Conservation (phyloP, 2,797 vertebrate species). For the Anomalospiza imberbis region DNA sequence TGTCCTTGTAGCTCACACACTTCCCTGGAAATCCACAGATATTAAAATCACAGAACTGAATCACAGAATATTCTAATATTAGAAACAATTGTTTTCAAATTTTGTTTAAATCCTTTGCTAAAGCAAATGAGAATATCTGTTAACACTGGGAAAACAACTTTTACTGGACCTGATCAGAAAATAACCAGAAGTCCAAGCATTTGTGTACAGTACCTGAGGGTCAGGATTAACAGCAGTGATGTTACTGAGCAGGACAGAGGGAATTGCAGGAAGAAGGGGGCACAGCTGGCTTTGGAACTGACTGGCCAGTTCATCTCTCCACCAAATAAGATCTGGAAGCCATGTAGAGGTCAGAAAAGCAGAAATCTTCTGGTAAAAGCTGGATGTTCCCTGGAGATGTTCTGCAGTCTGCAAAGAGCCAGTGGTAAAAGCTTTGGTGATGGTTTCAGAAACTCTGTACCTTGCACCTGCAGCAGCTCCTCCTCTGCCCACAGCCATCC, state of each 20-base stretch:
- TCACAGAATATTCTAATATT: background rate
- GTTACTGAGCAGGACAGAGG: constrained; percentile 55
- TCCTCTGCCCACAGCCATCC: background rate
- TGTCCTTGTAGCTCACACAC: background rate
- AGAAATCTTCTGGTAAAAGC: constrained; percentile 62
- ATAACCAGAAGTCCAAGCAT: background rate
- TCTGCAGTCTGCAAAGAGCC: constrained; percentile 54
- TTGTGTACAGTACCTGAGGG: constrained; percentile 52
- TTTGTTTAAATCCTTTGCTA: background rate
- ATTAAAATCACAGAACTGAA: background rate
- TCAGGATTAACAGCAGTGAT: constrained; percentile 61
- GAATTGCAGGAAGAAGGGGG: constrained; percentile 47
- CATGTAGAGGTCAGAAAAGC: constrained; percentile 64
- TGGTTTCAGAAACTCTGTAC: background rate
- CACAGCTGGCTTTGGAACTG: constrained; percentile 42
- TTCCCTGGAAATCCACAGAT: background rate
- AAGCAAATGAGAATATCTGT: background rate
- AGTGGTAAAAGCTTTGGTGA: background rate
- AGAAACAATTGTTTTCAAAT: background rate
- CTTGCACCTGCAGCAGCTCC: background rate
- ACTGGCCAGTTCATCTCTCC: constrained; percentile 60
- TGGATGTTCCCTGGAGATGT: background rate
- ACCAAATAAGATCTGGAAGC: constrained; percentile 60
- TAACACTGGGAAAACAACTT: background rate
- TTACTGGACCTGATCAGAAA: background rate